Conservation (phyloP, 2,797 vertebrate genomes). For the Anguilla megastoma region DNA sequence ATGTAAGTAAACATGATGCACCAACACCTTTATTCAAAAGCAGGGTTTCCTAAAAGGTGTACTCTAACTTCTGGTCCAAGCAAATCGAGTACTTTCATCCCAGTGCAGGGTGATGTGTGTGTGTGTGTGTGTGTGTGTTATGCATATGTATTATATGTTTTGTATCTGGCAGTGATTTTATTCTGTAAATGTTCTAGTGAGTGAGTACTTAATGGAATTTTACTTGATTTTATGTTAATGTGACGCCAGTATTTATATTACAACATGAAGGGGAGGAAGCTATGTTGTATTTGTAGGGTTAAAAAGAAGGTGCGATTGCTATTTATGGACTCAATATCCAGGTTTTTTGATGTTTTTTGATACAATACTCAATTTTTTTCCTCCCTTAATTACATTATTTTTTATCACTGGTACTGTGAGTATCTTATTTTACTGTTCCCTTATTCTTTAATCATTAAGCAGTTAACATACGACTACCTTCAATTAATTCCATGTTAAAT, state of each 20-base stretch:
- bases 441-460: neutral
- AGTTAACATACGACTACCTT: neutral
- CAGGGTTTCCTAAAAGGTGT: neutral
- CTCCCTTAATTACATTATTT: neutral
- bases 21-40: neutral
- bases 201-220: neutral
- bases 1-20: neutral
- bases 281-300: neutral
- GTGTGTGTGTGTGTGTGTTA: neutral
- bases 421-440: neutral
- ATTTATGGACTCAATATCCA: neutral
- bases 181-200: neutral
- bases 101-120: neutral
- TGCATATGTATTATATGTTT: neutral
- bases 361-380: neutral
- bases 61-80: neutral
- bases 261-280: neutral
- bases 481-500: neutral
- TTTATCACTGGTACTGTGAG: neutral
- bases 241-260: neutral
- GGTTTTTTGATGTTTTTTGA: neutral
- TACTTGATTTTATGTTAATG: neutral
- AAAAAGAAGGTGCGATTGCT: neutral
- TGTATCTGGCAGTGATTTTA: neutral
- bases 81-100: neutral